A percentile compares a stretch with the other conserved stretches of the same genome.
Conservation (phyloP, 2,888 invertebrate genomes). For the Clistopyga incitator region DNA sequence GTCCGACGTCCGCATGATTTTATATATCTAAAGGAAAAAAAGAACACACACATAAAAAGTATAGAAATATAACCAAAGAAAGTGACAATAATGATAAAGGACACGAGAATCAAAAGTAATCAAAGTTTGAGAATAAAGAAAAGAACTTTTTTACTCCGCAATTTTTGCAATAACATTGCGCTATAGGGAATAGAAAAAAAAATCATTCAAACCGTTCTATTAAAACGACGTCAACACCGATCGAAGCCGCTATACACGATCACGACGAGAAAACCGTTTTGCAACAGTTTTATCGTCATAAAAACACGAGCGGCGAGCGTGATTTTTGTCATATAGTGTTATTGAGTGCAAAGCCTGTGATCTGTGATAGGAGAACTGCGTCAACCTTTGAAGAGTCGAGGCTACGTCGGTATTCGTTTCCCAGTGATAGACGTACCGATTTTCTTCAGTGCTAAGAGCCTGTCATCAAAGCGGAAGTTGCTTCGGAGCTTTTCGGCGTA, state of each 20-base stretch:
- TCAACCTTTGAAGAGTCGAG: background rate
- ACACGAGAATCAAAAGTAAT: background rate
- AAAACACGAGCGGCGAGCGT: slow-evolving; percentile 54
- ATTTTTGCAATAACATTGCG: no score
- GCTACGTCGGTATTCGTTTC: slow-evolving; percentile 3
- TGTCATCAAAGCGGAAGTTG: background rate
- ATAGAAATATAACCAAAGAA: slow-evolving; percentile 2
- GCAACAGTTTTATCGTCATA: slow-evolving; percentile 32
- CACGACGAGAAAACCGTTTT: slow-evolving; percentile 18
- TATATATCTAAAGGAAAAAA: background rate
- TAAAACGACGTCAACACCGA: slow-evolving; percentile 29
- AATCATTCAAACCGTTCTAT: slow-evolving; percentile 15
- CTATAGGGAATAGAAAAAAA: background rate
- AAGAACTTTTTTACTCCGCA: background rate
- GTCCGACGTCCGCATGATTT: slow-evolving; percentile 36
- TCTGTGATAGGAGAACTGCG: slow-evolving; percentile 5
- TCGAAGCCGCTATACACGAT: slow-evolving; percentile 6
- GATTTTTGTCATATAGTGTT: slow-evolving; percentile 30
- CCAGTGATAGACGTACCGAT: background rate
- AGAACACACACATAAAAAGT: no score
- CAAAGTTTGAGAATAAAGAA: slow-evolving; percentile 13
- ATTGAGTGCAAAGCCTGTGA: slow-evolving; percentile 22
- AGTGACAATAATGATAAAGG: background rate
- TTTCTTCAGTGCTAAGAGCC: background rate
- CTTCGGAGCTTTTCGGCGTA: no score